Evolutionary conservation across 2,888 invertebrate species (phyloP).

Genomic region (Tholera decimalis): DNA sequence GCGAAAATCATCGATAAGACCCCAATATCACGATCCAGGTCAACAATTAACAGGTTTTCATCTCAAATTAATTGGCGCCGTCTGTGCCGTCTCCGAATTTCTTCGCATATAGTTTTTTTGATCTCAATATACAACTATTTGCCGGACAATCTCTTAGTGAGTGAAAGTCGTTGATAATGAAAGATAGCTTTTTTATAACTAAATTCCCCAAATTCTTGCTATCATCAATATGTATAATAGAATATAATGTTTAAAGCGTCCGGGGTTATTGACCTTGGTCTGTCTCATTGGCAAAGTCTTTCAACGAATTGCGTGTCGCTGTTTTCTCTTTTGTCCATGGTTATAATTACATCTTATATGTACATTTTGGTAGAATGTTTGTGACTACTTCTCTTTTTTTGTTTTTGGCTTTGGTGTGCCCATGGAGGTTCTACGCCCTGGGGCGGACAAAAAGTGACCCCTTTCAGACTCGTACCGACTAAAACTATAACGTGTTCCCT

Average conservation of each 20-base stretch:
- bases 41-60: conserved; percentile 52
- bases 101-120: conserved; percentile 24
- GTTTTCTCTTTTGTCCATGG: conserved; percentile 41
- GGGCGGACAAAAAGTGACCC: no score
- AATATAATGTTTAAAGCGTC: conserved; percentile 37
- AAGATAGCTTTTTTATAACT: conserved; percentile 26
- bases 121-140: not conserved
- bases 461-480: no score
- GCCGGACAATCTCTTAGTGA: conserved; percentile 31
- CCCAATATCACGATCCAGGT: conserved; percentile 24
- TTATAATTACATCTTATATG: not conserved
- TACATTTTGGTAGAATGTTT: not conserved
- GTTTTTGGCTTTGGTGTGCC: no score
- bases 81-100: conserved; percentile 39
- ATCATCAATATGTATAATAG: conserved; percentile 36
- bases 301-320: conserved; percentile 12
- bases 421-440: no score
- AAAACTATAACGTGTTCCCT: no score
- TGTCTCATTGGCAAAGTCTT: conserved; percentile 10
- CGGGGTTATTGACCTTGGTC: conserved; percentile 47
- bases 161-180: conserved; percentile 55
- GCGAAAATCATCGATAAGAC: conserved; percentile 33
- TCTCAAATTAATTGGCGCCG: conserved; percentile 15
- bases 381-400: no score
- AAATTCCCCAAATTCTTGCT: conserved; percentile 60